Evolutionary conservation across 2,113 vertebrate species (phyloP).

Genomic region (Conger conger): DNA sequence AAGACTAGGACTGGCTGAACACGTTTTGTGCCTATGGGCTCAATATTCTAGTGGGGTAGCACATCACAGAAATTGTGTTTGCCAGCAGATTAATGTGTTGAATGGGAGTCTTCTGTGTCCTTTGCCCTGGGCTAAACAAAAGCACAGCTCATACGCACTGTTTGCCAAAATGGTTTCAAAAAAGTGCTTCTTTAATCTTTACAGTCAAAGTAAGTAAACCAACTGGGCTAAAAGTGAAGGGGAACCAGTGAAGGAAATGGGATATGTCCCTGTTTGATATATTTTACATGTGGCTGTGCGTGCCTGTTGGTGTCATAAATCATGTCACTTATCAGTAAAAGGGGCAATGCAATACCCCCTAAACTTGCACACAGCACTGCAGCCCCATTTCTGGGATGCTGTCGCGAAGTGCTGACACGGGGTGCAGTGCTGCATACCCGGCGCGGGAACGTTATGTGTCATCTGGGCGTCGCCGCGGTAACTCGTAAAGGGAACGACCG

Average conservation of each 20-base stretch:
- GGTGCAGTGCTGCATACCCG: background rate
- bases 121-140: background rate
- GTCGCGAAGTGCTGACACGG: background rate
- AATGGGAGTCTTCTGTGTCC: background rate
- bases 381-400: background rate
- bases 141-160: background rate
- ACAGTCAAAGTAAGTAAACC: background rate
- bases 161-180: background rate
- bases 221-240: background rate
- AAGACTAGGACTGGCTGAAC: background rate
- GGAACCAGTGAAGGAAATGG: background rate
- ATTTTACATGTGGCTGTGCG: background rate
- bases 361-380: background rate
- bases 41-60: background rate
- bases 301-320: background rate
- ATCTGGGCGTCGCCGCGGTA: background rate
- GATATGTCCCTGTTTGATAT: background rate
- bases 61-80: background rate
- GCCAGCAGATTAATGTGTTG: background rate
- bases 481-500: background rate
- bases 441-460: background rate
- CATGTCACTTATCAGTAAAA: background rate
- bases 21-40: background rate
- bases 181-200: background rate
- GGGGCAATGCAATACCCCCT: slow-evolving; percentile 1